Conservation (phyloP, 2,797 vertebrate genomes). For the Forpus xanthops region DNA sequence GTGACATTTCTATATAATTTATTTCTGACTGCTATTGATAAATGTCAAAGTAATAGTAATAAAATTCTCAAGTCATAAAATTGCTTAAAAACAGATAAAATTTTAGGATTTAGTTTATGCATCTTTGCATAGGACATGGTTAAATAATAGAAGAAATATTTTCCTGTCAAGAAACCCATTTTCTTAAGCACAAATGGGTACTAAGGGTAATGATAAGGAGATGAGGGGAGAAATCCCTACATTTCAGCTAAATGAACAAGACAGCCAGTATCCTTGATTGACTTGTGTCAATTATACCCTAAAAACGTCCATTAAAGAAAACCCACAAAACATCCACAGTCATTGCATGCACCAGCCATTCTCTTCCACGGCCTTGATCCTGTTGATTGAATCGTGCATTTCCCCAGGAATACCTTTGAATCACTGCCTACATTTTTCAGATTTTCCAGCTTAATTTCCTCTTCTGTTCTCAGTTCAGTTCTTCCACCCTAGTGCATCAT, state of each 20-base stretch:
- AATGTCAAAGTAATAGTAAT: not conserved
- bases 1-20: not conserved
- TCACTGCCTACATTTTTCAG: not conserved
- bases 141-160: not conserved
- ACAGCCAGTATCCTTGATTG: not conserved
- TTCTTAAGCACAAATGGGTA: not conserved
- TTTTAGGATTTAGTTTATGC: not conserved
- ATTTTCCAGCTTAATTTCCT: conserved; percentile 30
- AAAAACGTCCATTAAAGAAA: not conserved
- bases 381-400: not conserved
- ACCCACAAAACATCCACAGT: not conserved
- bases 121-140: not conserved
- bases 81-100: not conserved
- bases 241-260: not conserved
- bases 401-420: not conserved
- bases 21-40: not conserved
- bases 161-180: not conserved
- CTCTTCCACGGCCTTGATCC: not conserved
- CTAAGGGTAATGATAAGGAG: not conserved
- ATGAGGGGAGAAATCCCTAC: fast-evolving
- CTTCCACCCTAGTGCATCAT: conserved; percentile 15
- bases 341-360: fast-evolving
- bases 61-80: not conserved
- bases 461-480: not conserved
- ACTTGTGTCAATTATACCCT: not conserved